Percentiles rank a stretch among this genome's conserved stretches.
phyloP scores from a whole-genome alignment of 2,888 invertebrate species.

The Oscheius myriophilus region DNA sequence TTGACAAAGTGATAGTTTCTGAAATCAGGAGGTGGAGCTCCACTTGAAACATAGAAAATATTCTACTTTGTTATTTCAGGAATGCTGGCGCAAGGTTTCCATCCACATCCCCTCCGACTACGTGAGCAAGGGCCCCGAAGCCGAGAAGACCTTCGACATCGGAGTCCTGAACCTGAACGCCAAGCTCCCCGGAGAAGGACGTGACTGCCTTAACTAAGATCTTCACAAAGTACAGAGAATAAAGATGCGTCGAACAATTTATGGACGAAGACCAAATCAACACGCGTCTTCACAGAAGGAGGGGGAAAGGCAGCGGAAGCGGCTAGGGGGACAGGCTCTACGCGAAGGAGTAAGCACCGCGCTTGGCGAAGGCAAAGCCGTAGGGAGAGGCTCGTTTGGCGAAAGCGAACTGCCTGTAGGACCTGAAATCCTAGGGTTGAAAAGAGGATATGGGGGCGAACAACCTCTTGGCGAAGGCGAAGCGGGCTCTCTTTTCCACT shows the following conservation, averaged over 20 bases:
- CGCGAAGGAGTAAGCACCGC: slow-evolving; percentile 47
- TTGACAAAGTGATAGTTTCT: neutral
- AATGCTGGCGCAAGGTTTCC: slow-evolving; percentile 63
- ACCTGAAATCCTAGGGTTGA: neutral
- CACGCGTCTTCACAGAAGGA: slow-evolving; percentile 28
- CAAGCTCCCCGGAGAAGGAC: slow-evolving; percentile 61
- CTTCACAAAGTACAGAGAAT: slow-evolving; percentile 1
- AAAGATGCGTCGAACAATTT: slow-evolving; percentile 19
- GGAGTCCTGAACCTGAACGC: slow-evolving; percentile 63
- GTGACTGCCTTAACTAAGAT: slow-evolving; percentile 62
- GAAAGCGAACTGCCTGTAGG: slow-evolving; percentile 50
- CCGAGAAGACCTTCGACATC: slow-evolving; percentile 60
- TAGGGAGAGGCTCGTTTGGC: slow-evolving; percentile 53
- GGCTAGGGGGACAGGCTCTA: slow-evolving; percentile 22
- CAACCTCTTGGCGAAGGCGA: slow-evolving; percentile 50
- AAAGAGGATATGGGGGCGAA: too few relatives aligned
- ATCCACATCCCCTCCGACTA: slow-evolving; percentile 61
- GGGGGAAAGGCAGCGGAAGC: slow-evolving; percentile 16
- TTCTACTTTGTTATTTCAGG: slow-evolving; percentile 40
- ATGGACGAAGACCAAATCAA: slow-evolving; percentile 29
- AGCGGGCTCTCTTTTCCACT: slow-evolving; percentile 48
- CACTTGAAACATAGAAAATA: neutral
- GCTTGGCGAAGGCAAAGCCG: slow-evolving; percentile 55
- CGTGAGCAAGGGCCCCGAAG: slow-evolving; percentile 53
- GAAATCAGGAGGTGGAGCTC: neutral